Conservation (phyloP, 2,113 vertebrate species). For the Anhinga anhinga region DNA sequence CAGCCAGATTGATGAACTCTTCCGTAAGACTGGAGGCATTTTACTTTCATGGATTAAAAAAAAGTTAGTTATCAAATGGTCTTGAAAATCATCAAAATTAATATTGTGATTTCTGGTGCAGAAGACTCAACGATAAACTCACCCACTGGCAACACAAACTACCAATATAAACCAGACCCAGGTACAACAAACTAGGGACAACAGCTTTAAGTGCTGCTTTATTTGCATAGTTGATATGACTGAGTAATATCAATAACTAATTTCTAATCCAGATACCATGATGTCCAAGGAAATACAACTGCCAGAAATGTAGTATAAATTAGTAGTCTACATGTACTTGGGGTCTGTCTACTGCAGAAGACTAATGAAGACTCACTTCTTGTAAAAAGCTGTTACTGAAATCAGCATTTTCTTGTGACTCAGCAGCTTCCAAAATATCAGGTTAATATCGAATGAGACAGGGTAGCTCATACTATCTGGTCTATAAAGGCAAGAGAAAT, state of each 20-base stretch:
- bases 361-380: not conserved
- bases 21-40: not conserved
- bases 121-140: not conserved
- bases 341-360: not conserved
- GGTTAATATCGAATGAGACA: not conserved
- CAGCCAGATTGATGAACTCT: not conserved
- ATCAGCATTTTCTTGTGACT: not conserved
- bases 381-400: not conserved
- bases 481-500: not conserved
- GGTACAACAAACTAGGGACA: not conserved
- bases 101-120: not conserved
- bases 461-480: not conserved
- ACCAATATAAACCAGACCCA: not conserved
- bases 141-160: not conserved
- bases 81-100: not conserved
- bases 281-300: not conserved
- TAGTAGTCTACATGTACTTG: not conserved
- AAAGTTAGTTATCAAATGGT: not conserved
- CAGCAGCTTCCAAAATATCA: not conserved
- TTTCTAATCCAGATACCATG: not conserved
- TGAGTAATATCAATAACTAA: not conserved
- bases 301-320: not conserved
- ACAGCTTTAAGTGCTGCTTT: not conserved
- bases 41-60: not conserved
- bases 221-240: not conserved